Conservation (phyloP, 2,797 vertebrate genomes). For the Leptodactylus fallax region DNA sequence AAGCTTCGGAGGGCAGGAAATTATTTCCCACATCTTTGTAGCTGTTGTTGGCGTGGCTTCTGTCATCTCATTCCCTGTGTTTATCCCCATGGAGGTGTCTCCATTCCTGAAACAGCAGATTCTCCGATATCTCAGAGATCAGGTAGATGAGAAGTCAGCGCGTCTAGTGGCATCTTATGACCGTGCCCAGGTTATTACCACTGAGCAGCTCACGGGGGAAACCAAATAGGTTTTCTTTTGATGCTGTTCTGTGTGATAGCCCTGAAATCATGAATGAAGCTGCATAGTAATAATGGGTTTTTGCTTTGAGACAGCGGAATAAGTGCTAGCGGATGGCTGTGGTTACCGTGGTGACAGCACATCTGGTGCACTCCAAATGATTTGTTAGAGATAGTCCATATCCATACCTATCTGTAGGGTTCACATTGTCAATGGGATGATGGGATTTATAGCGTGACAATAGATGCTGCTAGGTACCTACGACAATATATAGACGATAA, state of each 20-base stretch:
- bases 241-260: slow-evolving; percentile 34
- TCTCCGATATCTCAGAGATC: background rate
- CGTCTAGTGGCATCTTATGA: slow-evolving; percentile 41
- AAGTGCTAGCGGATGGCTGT: background rate
- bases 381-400: background rate
- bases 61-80: background rate
- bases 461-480: background rate
- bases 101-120: slow-evolving; percentile 13
- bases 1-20: background rate
- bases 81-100: slow-evolving; percentile 5
- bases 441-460: background rate
- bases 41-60: background rate
- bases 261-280: slow-evolving; percentile 34
- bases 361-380: slow-evolving; percentile 7
- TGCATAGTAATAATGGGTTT: slow-evolving; percentile 36
- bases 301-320: slow-evolving; percentile 32
- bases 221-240: slow-evolving; percentile 27
- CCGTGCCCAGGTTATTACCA: slow-evolving; percentile 18
- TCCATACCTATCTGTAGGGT: background rate
- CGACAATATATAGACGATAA: background rate
- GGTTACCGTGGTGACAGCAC: slow-evolving; percentile 42
- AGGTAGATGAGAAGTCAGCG: slow-evolving; percentile 13
- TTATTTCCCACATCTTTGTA: background rate
- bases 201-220: slow-evolving; percentile 12
- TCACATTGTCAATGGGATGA: background rate